These are phyloP conservation scores for Neogobius melanostomus DNA, from an alignment of 2,113 vertebrate genomes.

Conservation along the genomic window DNA sequence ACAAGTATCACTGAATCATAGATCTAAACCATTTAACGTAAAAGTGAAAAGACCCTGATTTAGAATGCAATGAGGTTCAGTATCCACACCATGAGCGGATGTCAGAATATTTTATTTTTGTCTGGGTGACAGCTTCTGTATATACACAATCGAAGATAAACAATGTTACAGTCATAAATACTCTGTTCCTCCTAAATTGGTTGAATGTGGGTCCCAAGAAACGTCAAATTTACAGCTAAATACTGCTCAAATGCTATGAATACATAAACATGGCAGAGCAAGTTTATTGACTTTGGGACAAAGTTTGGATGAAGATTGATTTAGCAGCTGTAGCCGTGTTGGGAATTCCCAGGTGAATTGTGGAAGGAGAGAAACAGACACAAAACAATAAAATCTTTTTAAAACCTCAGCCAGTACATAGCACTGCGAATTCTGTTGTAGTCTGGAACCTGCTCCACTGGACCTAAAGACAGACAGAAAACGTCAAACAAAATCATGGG, in stretches of 20 bases:
- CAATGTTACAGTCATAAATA: constrained; percentile 77
- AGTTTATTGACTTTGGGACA: too few relatives aligned
- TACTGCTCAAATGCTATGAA: neutral
- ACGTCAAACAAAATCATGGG: neutral
- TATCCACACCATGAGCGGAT: neutral
- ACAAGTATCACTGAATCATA: too few relatives aligned
- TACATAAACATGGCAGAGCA: too few relatives aligned
- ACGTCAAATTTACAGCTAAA: neutral
- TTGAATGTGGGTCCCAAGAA: constrained; percentile 1
- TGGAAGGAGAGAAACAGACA: constrained; percentile 25
- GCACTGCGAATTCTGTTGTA: constrained; percentile 93
- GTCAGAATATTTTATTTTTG: constrained; percentile 64
- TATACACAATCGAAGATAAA: constrained; percentile 79
- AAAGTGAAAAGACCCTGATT: too few relatives aligned
- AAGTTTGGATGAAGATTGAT: neutral
- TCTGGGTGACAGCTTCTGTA: constrained; percentile 72
- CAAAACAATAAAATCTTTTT: constrained; percentile 38
- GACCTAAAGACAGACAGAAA: constrained; percentile 75
- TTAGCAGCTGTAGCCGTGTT: neutral
- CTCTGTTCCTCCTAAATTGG: constrained; percentile 47
- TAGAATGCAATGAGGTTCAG: neutral
- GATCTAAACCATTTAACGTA: too few relatives aligned
- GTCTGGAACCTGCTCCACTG: constrained; percentile 89
- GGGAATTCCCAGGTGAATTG: constrained; percentile 8
- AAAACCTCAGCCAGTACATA: constrained; percentile 96